Evolutionary conservation across 35 echinoderm and acorn worm genomes (phyloP), one percentile per base, ranked within the genome.

Genomic region (Amphiura filiformis): DNA sequence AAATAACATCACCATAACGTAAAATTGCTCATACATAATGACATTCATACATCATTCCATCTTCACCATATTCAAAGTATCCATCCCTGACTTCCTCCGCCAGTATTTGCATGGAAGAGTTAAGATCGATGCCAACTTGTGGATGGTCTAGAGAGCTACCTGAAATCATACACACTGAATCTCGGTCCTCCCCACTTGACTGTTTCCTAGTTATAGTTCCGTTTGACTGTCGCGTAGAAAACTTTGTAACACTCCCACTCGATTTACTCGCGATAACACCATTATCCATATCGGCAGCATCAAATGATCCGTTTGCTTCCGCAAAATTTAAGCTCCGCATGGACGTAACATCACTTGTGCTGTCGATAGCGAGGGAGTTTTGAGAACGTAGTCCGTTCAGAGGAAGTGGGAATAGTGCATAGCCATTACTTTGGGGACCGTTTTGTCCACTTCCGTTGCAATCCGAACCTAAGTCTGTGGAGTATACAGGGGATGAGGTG

Each of bases 221-320:
- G 34, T 57, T 89, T 5, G 85, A 80, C 30, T 37, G 76, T 7
- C 91, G 61, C 31, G 88, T 97, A 41, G 86, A 94, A 40, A 87
- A 93, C 82, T 97, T 97, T 3, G 95, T 97, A 22, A 97, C 89
- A 38, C 92, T 97, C 34, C 91, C 91, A 49, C 91, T 93, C 0
- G 86, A 88, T 56, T 93, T 93, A 49, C 91, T 93, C 0, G 91
- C 91, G 39, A 93, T 88, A 14, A 86, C 86, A 12, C 61, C 61
- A 11, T 11, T 70, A n/a, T 70, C 61, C 61, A 70, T 70, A 11
- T 70, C 61, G 7, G 15, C 61, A 30, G 2, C 26, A n/a, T 70
- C 61, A 30, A 70, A 70, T 70, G 61, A 70, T 70, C 61, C 61
- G 26, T 70, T n/a, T 70, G 1, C 26, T 18, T 70, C 17, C 2